Evolutionary conservation across 2,113 vertebrate species (phyloP).

Genomic region (Periophthalmus modestus): DNA sequence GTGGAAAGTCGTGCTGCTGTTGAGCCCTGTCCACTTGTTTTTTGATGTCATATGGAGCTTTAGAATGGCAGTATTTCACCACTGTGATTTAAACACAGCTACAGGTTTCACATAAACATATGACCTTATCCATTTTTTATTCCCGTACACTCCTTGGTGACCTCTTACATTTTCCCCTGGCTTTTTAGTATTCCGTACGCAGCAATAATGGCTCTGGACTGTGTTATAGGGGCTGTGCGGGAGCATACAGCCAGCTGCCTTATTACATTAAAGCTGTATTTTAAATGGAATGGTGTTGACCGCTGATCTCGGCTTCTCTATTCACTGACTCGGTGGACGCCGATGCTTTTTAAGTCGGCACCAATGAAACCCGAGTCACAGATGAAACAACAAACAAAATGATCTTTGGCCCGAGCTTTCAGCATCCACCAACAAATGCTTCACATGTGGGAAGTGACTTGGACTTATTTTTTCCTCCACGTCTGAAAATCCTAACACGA

Average conservation of each 20-base stretch:
- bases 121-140: conserved; percentile 38
- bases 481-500: background rate
- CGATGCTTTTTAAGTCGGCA: conserved; percentile 53
- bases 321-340: conserved; percentile 40
- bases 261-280: conserved; percentile 35
- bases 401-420: conserved; percentile 49
- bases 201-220: conserved; percentile 47
- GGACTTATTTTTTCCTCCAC: background rate
- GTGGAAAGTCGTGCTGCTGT: conserved; percentile 25
- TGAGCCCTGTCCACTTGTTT: conserved; percentile 25
- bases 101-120: conserved; percentile 42
- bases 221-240: conserved; percentile 37
- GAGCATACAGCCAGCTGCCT: conserved; percentile 18
- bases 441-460: conserved; percentile 38
- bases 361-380: conserved; percentile 50
- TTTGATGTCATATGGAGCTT: conserved; percentile 38
- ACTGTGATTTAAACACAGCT: conserved; percentile 39
- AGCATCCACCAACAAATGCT: conserved; percentile 32
- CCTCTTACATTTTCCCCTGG: conserved; percentile 34
- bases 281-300: conserved; percentile 30
- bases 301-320: conserved; percentile 30
- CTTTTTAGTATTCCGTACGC: conserved; percentile 21
- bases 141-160: conserved; percentile 36
- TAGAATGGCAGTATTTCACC: conserved; percentile 42
- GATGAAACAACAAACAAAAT: conserved; percentile 58